These are phyloP conservation scores for Drosophila prosaltans DNA, from an alignment of 1,140 invertebrate species.

Conservation along the genomic window DNA sequence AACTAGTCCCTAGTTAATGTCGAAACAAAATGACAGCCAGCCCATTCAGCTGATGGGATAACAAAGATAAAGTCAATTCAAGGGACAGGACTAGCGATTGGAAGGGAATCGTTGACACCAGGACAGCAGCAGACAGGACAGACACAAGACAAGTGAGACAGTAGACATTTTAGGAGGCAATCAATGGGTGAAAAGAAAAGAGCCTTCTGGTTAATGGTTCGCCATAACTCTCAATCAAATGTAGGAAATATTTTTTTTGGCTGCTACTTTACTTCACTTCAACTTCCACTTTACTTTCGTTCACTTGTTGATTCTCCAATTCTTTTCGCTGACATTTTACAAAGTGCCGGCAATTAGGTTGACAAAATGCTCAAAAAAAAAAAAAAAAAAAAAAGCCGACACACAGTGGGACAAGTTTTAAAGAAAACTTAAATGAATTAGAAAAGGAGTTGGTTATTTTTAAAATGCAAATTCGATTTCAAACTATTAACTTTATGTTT, in stretches of 20 bases:
- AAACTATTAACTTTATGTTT: too few relatives aligned
- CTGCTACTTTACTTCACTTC: neutral
- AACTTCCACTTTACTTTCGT: neutral
- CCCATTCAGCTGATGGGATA: conserved; percentile 5
- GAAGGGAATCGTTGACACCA: neutral
- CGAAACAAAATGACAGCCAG: conserved; percentile 2
- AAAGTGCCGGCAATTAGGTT: conserved; percentile 78
- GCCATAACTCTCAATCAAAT: conserved; percentile 67
- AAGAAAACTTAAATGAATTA: too few relatives aligned
- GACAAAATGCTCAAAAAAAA: conserved; percentile 61
- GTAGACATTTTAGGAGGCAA: neutral
- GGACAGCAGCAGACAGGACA: neutral
- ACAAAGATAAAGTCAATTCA: conserved; percentile 1
- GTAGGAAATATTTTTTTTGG: conserved; percentile 19
- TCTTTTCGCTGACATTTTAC: conserved; percentile 68
- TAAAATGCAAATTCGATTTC: too few relatives aligned
- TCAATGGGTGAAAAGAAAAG: conserved; percentile 14
- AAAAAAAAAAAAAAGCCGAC: neutral
- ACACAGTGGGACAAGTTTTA: neutral
- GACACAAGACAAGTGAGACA: neutral
- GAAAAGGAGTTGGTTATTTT: too few relatives aligned
- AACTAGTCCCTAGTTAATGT: conserved; percentile 9
- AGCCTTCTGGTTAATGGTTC: neutral
- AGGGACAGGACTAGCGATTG: neutral
- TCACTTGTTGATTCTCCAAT: conserved; percentile 50